Evolutionary conservation across 2,888 invertebrate species (phyloP).

Genomic region (Melieria omissa): DNA sequence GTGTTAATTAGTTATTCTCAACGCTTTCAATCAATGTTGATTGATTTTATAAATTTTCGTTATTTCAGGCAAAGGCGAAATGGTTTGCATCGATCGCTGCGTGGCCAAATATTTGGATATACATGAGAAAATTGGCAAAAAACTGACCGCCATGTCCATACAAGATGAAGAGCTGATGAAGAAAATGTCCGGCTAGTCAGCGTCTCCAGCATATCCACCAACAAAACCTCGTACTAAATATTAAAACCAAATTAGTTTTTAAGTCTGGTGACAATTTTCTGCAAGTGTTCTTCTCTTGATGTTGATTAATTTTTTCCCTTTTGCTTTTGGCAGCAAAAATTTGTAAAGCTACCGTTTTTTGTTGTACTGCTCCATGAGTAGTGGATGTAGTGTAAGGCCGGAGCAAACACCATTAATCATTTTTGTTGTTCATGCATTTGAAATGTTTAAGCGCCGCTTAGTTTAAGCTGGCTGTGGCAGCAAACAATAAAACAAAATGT

Average conservation of each 20-base stretch:
- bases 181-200: constrained; percentile 66
- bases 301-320: background rate
- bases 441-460: background rate
- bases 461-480: too few species aligned
- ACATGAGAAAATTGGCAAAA: constrained; percentile 97
- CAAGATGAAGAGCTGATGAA: constrained; percentile 82
- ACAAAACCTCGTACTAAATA: constrained; percentile 5
- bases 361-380: constrained; percentile 9
- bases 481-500: background rate
- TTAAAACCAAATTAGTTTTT: constrained; percentile 21
- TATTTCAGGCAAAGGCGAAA: constrained; percentile 87
- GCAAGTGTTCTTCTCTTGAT: background rate
- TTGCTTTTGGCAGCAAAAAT: background rate
- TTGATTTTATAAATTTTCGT: constrained; percentile 21
- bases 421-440: constrained; percentile 20
- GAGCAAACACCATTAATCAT: too few species aligned
- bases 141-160: constrained; percentile 91
- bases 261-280: constrained; percentile 8
- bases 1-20: background rate
- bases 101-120: constrained; percentile 98
- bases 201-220: background rate
- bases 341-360: background rate
- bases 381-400: background rate
- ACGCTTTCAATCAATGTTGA: background rate
- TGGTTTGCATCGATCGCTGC: constrained; percentile 97